Evolutionary conservation across 2,888 invertebrate genomes (phyloP), one percentile per base, ranked within the genome.

Genomic region (Caenorhabditis sulstoni): DNA sequence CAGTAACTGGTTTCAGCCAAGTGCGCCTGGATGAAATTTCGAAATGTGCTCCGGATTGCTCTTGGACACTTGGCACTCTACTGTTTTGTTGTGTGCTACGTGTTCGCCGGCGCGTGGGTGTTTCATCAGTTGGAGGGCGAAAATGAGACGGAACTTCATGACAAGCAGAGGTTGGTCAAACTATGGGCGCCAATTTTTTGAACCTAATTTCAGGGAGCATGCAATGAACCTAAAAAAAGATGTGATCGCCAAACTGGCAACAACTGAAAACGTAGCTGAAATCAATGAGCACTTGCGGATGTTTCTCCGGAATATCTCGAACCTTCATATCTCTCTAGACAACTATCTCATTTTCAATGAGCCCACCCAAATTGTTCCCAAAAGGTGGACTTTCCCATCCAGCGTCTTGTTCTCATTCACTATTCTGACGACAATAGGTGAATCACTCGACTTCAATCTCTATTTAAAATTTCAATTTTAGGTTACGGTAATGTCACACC

Each of bases 401-500:
- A 87, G 89, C 62, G 86, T 89, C 4, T 74, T 89, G 0, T 89
- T 89, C 62, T 82, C 88, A 4, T 89, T 88, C 73, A 89, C 89
- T n/a, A 88, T 89, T 73, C 77, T 88, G 5, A 88, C 88, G 12
- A 88, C 88, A 14, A 88, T 88, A 59, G 87, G 87, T 85, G 50
- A 44, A 44, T 50, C 7, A 29, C 29, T 29, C 4, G 4, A 5
- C 7, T 29, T 29, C 7, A 7, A 29, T 7, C 4, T 29, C 29
- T 7, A 5, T 5, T 7, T 7, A 3, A 29, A 29, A 12, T 16
- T 18, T 12, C 16, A 44, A 57, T 3, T 78, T 55, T 11, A 87
- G 88, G 88, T 18, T 88, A 88, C 52, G 88, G 88, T 12, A 88
- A 89, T 68, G 85, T 88, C 3, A 85, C 86, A n/a, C 89, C 89